phyloP scores from a whole-genome alignment of 2,888 invertebrate species.

The Agonopterix subpropinquella region DNA sequence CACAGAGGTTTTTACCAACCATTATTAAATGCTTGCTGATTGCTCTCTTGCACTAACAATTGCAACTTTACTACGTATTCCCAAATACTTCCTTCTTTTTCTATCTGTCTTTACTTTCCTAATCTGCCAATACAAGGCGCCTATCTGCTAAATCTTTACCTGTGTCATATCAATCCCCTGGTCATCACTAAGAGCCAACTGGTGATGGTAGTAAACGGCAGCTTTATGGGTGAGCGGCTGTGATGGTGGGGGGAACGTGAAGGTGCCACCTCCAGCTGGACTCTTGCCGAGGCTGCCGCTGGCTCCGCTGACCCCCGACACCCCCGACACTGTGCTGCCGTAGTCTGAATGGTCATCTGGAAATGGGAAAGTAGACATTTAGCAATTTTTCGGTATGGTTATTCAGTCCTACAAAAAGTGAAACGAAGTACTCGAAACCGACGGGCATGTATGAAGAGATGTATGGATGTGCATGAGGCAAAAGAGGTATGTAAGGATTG shows the following conservation, averaged over 20 bases:
- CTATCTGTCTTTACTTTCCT: no score
- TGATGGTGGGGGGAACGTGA: conserved; percentile 83
- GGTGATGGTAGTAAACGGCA: conserved; percentile 87
- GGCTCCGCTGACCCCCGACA: conserved; percentile 72
- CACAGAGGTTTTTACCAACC: no score
- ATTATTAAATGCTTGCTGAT: no score
- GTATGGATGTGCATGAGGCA: no score
- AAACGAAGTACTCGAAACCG: no score
- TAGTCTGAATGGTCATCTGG: conserved; percentile 82
- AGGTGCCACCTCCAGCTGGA: conserved; percentile 77
- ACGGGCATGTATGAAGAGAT: no score
- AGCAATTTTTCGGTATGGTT: not conserved
- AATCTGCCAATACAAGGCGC: not conserved
- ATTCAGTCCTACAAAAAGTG: no score
- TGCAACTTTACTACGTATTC: no score
- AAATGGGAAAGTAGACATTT: conserved; percentile 14
- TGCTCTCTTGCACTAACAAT: no score
- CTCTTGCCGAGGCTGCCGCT: conserved; percentile 79
- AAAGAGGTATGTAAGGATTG: no score
- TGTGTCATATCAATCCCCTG: conserved; percentile 93
- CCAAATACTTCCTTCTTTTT: no score
- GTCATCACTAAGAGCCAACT: conserved; percentile 88
- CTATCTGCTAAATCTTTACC: conserved; percentile 42
- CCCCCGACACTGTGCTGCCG: conserved; percentile 78
- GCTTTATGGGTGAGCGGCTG: conserved; percentile 84